Conservation (phyloP, 2,888 invertebrate species). For the Nomada fabriciana region DNA sequence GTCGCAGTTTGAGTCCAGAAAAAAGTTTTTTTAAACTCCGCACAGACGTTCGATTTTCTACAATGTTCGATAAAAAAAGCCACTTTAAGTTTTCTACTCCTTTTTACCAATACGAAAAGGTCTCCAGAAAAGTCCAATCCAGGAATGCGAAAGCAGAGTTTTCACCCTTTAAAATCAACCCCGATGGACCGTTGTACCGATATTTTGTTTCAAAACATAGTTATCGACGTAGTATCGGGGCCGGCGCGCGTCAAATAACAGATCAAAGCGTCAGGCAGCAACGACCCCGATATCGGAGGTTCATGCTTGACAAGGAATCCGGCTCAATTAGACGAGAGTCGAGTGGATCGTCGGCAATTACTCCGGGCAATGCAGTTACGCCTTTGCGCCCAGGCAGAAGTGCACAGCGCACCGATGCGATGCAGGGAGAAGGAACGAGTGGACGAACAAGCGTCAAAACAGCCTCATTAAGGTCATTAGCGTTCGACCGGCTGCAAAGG, state of each 20-base stretch:
- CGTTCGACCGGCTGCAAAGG: slow-evolving; percentile 66
- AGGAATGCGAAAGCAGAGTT: too few species aligned
- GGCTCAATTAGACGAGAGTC: slow-evolving; percentile 76
- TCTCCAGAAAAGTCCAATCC: too few species aligned
- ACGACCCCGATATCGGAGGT: slow-evolving; percentile 73
- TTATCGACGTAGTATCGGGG: neutral
- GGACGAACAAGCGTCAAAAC: slow-evolving; percentile 75
- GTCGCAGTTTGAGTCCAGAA: too few species aligned
- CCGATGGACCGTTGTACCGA: too few species aligned
- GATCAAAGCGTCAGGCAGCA: slow-evolving; percentile 54
- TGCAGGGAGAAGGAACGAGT: slow-evolving; percentile 42
- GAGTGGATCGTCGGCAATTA: slow-evolving; percentile 75
- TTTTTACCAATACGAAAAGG: too few species aligned
- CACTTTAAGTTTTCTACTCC: too few species aligned
- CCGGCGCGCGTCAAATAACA: slow-evolving; percentile 29
- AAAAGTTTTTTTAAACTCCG: too few species aligned
- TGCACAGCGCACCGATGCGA: slow-evolving; percentile 36
- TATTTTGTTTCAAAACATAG: too few species aligned
- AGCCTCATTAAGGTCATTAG: slow-evolving; percentile 78
- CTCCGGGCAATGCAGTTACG: slow-evolving; percentile 72
- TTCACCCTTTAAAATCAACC: too few species aligned
- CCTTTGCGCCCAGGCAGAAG: slow-evolving; percentile 55
- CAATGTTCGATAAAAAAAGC: too few species aligned
- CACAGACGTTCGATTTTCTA: too few species aligned
- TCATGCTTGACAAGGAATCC: slow-evolving; percentile 78